A percentile compares a stretch with the other conserved stretches of the same genome.
Evolutionary conservation across 1,140 invertebrate species (phyloP).

Genomic region (Cydia strobilella): DNA sequence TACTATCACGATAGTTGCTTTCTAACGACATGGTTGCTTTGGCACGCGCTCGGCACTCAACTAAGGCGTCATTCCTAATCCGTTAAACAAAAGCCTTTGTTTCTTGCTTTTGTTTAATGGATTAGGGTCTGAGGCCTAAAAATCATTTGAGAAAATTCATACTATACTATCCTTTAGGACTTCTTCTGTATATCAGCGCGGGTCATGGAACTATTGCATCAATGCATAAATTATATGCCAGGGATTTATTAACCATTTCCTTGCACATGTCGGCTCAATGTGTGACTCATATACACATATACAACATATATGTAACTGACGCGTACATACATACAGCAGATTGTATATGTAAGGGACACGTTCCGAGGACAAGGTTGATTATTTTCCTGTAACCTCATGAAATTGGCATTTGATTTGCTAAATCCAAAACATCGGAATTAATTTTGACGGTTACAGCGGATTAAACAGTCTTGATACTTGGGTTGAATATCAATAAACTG

Average conservation of each 20-base stretch:
- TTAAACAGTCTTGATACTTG: slow-evolving; percentile 23
- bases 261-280: neutral
- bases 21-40: no score
- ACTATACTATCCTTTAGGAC: no score
- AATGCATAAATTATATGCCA: slow-evolving; percentile 7
- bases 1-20: no score
- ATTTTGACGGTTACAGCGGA: neutral
- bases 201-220: slow-evolving; percentile 18
- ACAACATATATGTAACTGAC: neutral
- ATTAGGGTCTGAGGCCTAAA: no score
- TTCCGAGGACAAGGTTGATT: slow-evolving; percentile 18
- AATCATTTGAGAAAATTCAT: no score
- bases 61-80: no score
- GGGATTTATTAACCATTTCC: slow-evolving; percentile 26
- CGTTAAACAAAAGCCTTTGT: no score
- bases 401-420: slow-evolving; percentile 23
- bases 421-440: neutral
- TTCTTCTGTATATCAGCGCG: neutral
- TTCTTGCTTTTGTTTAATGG: no score
- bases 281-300: slow-evolving; percentile 13
- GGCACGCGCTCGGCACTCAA: no score
- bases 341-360: neutral
- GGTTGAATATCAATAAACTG: neutral
- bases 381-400: slow-evolving; percentile 2
- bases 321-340: neutral